Evolutionary conservation across 2,888 invertebrate genomes (phyloP).

Genomic region (Drosophila austrosaltans): DNA sequence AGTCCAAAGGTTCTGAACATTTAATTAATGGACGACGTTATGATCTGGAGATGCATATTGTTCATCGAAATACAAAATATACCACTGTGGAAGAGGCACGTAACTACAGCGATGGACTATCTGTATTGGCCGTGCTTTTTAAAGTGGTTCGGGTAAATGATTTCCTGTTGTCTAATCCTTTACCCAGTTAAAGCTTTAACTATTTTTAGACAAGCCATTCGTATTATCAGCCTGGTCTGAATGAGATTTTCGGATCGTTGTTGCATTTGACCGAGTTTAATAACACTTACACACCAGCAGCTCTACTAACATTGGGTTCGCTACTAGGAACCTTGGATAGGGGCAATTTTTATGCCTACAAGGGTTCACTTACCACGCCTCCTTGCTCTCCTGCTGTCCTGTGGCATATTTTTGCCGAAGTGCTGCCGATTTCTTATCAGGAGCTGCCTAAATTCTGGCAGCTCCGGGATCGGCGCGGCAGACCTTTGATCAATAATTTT

Average conservation of each 20-base stretch:
- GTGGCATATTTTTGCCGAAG: conserved; percentile 88
- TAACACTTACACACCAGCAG: conserved; percentile 56
- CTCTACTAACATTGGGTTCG: conserved; percentile 69
- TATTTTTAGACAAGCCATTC: conserved; percentile 40
- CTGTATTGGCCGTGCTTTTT: conserved; percentile 87
- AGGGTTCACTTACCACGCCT: conserved; percentile 90
- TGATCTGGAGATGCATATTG: conserved; percentile 87
- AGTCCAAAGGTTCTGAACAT: conserved; percentile 87
- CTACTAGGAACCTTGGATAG: conserved; percentile 72
- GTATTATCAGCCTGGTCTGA: conserved; percentile 64
- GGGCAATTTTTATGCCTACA: conserved; percentile 76
- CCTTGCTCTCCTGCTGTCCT: conserved; percentile 88
- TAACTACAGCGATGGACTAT: conserved; percentile 85
- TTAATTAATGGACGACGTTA: conserved; percentile 83
- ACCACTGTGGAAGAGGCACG: conserved; percentile 84
- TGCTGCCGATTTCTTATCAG: conserved; percentile 83
- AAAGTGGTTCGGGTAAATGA: conserved; percentile 82
- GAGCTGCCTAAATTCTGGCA: conserved; percentile 78
- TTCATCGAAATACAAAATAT: conserved; percentile 87
- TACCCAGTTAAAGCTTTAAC: not conserved
- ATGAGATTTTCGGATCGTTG: conserved; percentile 66
- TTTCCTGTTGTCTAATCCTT: too few species aligned
- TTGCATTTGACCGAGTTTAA: conserved; percentile 65
- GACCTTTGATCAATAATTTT: conserved; percentile 64
- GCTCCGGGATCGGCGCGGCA: conserved; percentile 55